Evolutionary conservation across 2,888 invertebrate genomes (phyloP).

Genomic region (Drosophila kokeensis): DNA sequence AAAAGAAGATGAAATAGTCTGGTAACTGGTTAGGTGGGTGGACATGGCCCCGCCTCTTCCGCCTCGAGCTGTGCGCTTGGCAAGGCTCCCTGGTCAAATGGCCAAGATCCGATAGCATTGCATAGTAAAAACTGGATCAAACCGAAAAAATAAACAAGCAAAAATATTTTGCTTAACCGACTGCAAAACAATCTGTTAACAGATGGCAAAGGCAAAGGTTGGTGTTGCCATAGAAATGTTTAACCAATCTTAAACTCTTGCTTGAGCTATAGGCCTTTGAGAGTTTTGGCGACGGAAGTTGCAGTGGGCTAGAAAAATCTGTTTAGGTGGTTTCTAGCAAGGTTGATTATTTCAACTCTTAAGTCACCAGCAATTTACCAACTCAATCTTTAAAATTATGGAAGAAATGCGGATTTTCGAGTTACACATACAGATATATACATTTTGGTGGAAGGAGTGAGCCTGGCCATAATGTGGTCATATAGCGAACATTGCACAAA

Average conservation of each 20-base stretch:
- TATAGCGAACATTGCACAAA: not conserved
- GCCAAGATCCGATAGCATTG: slow-evolving; percentile 29
- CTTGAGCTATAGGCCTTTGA: not conserved
- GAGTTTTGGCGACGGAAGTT: not conserved
- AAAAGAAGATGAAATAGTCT: slow-evolving; percentile 28
- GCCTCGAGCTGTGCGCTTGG: slow-evolving; percentile 27
- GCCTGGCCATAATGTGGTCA: no score
- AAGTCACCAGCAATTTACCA: not conserved
- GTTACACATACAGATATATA: not conserved
- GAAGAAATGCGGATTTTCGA: not conserved
- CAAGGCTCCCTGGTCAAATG: slow-evolving; percentile 39
- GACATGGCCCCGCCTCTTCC: slow-evolving; percentile 29
- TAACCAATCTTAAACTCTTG: not conserved
- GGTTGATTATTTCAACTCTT: not conserved
- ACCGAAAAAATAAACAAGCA: not conserved
- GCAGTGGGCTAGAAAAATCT: not conserved
- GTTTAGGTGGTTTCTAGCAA: not conserved
- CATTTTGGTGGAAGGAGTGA: not conserved
- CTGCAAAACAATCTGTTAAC: not conserved
- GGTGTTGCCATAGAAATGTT: not conserved
- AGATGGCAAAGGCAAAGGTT: not conserved
- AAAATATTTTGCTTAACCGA: not conserved
- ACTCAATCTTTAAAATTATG: not conserved
- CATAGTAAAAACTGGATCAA: slow-evolving; percentile 34
- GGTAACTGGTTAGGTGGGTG: slow-evolving; percentile 61